Evolutionary conservation across 2,113 vertebrate species (phyloP).

Genomic region (Sinocyclocheilus anophthalmus): DNA sequence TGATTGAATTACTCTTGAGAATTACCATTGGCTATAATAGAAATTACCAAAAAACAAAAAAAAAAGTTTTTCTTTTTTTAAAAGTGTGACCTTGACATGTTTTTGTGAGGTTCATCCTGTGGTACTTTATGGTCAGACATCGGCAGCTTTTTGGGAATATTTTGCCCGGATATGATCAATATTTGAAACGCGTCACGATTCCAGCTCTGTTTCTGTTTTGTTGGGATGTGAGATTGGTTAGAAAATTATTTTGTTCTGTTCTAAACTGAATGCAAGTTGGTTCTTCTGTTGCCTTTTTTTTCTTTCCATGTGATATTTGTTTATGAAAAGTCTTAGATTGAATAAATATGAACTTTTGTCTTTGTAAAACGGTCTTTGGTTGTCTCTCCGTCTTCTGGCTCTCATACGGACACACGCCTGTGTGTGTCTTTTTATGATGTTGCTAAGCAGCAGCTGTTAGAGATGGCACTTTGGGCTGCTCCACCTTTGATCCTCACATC

Average conservation of each 20-base stretch:
- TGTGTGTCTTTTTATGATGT: constrained; percentile 23
- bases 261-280: background rate
- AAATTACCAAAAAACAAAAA: background rate
- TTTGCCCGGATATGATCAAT: background rate
- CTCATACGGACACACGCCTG: background rate
- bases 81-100: background rate
- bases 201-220: background rate
- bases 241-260: background rate
- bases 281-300: background rate
- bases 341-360: constrained; percentile 33
- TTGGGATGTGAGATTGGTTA: background rate
- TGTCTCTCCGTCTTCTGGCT: background rate
- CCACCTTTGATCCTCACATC: constrained; percentile 46
- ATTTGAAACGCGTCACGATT: background rate
- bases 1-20: too few relatives aligned
- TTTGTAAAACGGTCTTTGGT: constrained; percentile 5
- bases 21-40: too few relatives aligned
- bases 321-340: background rate
- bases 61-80: background rate
- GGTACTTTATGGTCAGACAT: background rate
- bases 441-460: constrained; percentile 39
- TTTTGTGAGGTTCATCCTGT: background rate
- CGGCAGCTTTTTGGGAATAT: background rate
- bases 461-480: constrained; percentile 39
- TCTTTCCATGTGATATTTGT: background rate